Percentiles rank a stretch among this genome's conserved stretches.
phyloP scores from a whole-genome alignment of 2,888 invertebrate genomes.

The Gasteruption jaculator region DNA sequence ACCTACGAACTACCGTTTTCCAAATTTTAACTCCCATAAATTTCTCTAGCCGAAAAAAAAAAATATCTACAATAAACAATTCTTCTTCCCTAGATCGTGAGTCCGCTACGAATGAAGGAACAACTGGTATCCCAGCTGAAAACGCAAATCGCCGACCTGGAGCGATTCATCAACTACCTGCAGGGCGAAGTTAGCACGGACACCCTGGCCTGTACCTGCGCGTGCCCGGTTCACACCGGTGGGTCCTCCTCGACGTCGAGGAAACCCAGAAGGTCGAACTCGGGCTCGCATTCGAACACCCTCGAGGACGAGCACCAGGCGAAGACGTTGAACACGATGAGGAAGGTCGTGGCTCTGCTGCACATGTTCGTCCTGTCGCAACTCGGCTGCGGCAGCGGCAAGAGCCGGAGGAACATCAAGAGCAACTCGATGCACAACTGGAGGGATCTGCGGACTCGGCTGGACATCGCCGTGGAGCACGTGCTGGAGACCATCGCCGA shows the following conservation, averaged over 20 bases:
- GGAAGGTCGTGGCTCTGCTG: slow-evolving; percentile 81
- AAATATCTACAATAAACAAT: no score
- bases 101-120: slow-evolving; percentile 92
- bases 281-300: slow-evolving; percentile 47
- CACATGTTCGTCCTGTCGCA: slow-evolving; percentile 92
- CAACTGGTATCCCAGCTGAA: slow-evolving; percentile 93
- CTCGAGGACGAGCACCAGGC: slow-evolving; percentile 47
- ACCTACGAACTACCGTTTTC: no score
- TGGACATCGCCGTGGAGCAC: slow-evolving; percentile 83
- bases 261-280: slow-evolving; percentile 43
- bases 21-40: no score
- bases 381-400: slow-evolving; percentile 77
- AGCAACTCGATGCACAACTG: slow-evolving; percentile 88
- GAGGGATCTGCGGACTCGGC: slow-evolving; percentile 88
- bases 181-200: slow-evolving; percentile 69
- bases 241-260: slow-evolving; percentile 32
- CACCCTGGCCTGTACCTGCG: slow-evolving; percentile 52
- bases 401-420: slow-evolving; percentile 76
- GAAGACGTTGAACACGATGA: slow-evolving; percentile 73
- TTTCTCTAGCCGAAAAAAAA: no score
- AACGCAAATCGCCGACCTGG: slow-evolving; percentile 94
- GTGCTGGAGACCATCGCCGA: slow-evolving; percentile 53
- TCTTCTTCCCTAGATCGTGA: slow-evolving; percentile 87
- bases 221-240: slow-evolving; percentile 48
- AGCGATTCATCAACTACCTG: slow-evolving; percentile 91